phyloP scores from a whole-genome alignment of 2,888 invertebrate species.

The Lithophane socia region DNA sequence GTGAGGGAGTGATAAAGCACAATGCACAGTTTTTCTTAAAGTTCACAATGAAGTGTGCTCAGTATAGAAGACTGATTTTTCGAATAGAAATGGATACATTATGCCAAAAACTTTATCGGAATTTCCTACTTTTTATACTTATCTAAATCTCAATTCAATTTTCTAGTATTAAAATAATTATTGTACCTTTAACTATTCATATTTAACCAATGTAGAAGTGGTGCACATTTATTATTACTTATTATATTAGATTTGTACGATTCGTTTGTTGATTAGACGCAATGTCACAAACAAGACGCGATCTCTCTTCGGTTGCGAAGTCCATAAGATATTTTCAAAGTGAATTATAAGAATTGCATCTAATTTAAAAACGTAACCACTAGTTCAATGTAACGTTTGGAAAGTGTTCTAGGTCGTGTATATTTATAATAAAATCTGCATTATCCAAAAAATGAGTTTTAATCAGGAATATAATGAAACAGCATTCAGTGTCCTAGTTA shows the following conservation, averaged over 20 bases:
- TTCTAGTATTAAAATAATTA: slow-evolving; percentile 60
- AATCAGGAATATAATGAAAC: slow-evolving; percentile 80
- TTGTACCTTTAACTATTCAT: slow-evolving; percentile 66
- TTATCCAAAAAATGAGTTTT: slow-evolving; percentile 72
- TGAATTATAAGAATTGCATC: slow-evolving; percentile 53
- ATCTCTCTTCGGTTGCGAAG: slow-evolving; percentile 46
- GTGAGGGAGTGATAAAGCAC: slow-evolving; percentile 64
- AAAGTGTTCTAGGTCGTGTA: slow-evolving; percentile 78
- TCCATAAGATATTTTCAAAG: slow-evolving; percentile 28
- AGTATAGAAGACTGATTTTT: slow-evolving; percentile 89
- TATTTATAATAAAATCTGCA: slow-evolving; percentile 84
- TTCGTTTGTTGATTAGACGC: slow-evolving; percentile 63
- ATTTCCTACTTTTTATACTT: slow-evolving; percentile 71
- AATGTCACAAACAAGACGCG: slow-evolving; percentile 43
- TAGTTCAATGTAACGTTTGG: slow-evolving; percentile 72
- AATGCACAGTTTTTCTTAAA: slow-evolving; percentile 70
- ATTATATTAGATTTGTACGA: slow-evolving; percentile 55
- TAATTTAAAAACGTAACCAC: slow-evolving; percentile 59
- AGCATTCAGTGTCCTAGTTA: slow-evolving; percentile 85
- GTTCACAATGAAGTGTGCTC: slow-evolving; percentile 79
- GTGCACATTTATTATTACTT: slow-evolving; percentile 72
- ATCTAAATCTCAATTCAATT: slow-evolving; percentile 63
- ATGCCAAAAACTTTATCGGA: slow-evolving; percentile 75
- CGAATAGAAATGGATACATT: slow-evolving; percentile 69
- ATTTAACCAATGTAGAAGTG: slow-evolving; percentile 74